Evolutionary conservation across 2,113 vertebrate species (phyloP), one percentile per base, ranked within the genome.

Genomic region (Ibidorhyncha struthersii): DNA sequence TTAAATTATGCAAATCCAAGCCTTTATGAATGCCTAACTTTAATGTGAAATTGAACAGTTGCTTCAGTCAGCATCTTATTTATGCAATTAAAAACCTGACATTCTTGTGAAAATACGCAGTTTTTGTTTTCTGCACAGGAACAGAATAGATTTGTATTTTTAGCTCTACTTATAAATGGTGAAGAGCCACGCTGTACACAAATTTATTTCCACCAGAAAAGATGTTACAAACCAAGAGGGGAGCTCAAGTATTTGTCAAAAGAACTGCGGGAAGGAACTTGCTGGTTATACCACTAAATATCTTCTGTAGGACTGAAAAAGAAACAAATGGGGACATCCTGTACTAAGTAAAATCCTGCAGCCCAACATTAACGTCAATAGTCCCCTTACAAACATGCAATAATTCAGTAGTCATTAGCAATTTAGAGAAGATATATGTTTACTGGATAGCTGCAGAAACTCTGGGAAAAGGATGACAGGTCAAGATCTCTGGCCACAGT

Each of bases 1-100:
- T 99, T 98, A 98, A 99, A 99, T 99, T 99, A 99, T 98, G 98
- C 97, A 99, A 98, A 97, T 97, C 95, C 82, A 93, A 93, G 96
- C 85, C 96, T 98, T 98, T 95, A 96, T 74, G 34, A 97, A 97
- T 97, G 93, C 89, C 96, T 96, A 96, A 91, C 95, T 98, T 98
- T 94, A 97, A 97, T 89, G 86, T 84, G 97, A 98, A 98, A 94
- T 97, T 82, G 94, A 97, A 95, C 72, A 97, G 95, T 97, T 98
- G 97, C 98, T 98, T 98, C 98, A 92, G 96, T 98, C 98, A 98
- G 98, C 97, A 98, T 95, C 98, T 98, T 97, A 98, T 97, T 97
- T 97, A 97, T 93, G 96, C 92, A 98, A 98, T 98, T 98, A 98
- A 96, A 98, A 97, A 94, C 69, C 71, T 71, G 89, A 92, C 40